These are phyloP conservation scores for Heteractis magnifica DNA, from an alignment of 92 coral and sea anemone species.

Conservation along the genomic window DNA sequence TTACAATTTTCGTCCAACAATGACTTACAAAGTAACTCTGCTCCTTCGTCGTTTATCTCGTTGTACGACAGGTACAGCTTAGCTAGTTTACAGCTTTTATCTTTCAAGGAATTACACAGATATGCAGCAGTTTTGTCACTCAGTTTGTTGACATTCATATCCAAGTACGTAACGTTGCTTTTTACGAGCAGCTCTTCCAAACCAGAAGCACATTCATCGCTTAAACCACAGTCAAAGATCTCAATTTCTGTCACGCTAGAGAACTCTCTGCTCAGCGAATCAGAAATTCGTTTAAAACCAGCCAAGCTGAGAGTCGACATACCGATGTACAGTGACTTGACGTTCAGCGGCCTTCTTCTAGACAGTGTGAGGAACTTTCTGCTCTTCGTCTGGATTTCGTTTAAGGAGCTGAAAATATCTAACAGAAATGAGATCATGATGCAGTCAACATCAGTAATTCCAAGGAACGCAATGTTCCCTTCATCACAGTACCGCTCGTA, in stretches of 20 bases:
- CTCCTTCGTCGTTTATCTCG: slow-evolving; percentile 8
- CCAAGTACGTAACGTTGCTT: slow-evolving; percentile 9
- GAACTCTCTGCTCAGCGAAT: slow-evolving; percentile 25
- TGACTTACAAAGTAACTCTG: not conserved
- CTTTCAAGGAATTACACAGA: not conserved
- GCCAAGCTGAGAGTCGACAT: slow-evolving; percentile 7
- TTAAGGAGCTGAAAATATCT: slow-evolving; percentile 17
- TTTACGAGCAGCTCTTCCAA: not conserved
- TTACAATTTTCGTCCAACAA: too few species aligned
- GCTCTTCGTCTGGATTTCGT: not conserved
- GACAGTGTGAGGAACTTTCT: not conserved
- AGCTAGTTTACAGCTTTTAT: slow-evolving; percentile 7
- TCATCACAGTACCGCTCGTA: slow-evolving; percentile 15
- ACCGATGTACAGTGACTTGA: not conserved
- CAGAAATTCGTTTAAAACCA: slow-evolving; percentile 26
- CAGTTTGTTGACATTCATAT: slow-evolving; percentile 16
- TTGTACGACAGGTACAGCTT: slow-evolving; percentile 4
- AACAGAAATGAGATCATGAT: slow-evolving; percentile 17
- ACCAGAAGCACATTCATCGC: slow-evolving; percentile 9
- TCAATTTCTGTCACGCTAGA: slow-evolving; percentile 8
- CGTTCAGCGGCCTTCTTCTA: not conserved
- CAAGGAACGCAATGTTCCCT: not conserved
- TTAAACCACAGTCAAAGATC: not conserved
- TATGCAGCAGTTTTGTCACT: slow-evolving; percentile 13
- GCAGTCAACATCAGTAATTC: slow-evolving; percentile 34